Base-by-base conservation (phyloP, 2,797 vertebrate species). In the Eulemur mongoz region DNA sequence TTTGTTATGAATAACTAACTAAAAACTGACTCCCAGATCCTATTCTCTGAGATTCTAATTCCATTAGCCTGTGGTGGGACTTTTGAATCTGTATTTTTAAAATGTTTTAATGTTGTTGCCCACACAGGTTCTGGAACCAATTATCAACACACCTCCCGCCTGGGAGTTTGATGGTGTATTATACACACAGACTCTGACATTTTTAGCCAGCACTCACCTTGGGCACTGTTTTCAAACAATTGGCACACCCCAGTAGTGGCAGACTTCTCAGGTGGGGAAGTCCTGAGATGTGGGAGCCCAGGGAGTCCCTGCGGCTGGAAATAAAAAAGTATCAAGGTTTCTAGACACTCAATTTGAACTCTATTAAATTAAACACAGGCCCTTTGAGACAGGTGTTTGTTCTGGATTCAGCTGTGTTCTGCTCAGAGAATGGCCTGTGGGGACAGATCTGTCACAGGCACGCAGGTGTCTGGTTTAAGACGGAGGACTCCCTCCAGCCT, bases 391-490 rank as follows among this genome's bases (percentile, higher is more conserved):
- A 98, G 67, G 93, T 96, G 96, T 98, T 98, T 98, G 95, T 96
- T 98, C 97, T 98, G 97, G 96, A 97, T 96, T 97, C 98, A 96
- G 92, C 97, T 96, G 79, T 0, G 0, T 93, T 97, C 75, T 12
- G 94, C 96, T 97, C 85, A 89, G 82, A 98, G 96, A 98, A 97
- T 0, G 4, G 93, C 82, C 98, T 89, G 88, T 25, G 65, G 98
- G 96, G 98, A 98, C 76, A 86, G 57, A 94, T 95, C 82, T 97
- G 98, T 98, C 98, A 97, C 81, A 93, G 91, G 84, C 18, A 11
- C 45, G 69, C 97, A 98, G 98, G 98, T 98, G 98, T 98, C 96
- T 98, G 75, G 95, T 97, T 97, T 83, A 97, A 97, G 97, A 95
- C 27, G 52, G 88, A 97, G 90, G 67, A 97, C 97, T 90, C 92